phyloP scores from a whole-genome alignment of 2,113 vertebrate genomes.

The Mobula birostris region DNA sequence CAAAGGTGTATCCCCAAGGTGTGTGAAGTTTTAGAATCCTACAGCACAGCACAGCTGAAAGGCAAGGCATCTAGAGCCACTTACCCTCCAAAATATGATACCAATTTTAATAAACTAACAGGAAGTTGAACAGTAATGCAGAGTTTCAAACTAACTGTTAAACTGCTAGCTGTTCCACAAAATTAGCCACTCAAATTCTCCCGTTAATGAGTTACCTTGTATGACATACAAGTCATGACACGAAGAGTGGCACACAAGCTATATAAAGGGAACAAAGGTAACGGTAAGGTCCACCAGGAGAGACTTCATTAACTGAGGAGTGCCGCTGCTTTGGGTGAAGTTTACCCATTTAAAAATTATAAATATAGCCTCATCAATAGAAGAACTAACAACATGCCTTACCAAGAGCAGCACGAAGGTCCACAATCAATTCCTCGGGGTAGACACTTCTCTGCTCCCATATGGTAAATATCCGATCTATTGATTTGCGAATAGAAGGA shows the following conservation, averaged over 20 bases:
- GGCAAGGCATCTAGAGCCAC: not conserved
- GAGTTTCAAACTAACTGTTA: not conserved
- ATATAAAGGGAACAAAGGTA: not conserved
- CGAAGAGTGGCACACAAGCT: not conserved
- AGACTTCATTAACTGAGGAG: not conserved
- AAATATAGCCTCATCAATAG: not conserved
- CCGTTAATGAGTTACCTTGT: not conserved
- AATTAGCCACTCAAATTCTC: no score
- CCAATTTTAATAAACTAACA: not conserved
- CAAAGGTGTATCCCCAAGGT: not conserved
- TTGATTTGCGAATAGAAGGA: constrained; percentile 78
- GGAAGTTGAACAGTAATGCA: not conserved
- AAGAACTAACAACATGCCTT: constrained; percentile 44
- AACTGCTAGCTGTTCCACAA: not conserved
- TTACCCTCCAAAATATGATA: not conserved
- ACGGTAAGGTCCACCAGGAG: not conserved
- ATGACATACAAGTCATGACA: not conserved
- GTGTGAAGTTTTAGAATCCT: not conserved
- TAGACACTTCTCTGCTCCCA: constrained; percentile 96
- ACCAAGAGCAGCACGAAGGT: constrained; percentile 66
- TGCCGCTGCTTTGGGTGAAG: not conserved
- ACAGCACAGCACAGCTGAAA: not conserved
- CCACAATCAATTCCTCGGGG: constrained; percentile 77
- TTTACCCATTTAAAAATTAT: not conserved
- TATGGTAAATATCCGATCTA: constrained; percentile 90